Evolutionary conservation across 2,888 invertebrate species (phyloP).

Genomic region (Heteropelma amictum): DNA sequence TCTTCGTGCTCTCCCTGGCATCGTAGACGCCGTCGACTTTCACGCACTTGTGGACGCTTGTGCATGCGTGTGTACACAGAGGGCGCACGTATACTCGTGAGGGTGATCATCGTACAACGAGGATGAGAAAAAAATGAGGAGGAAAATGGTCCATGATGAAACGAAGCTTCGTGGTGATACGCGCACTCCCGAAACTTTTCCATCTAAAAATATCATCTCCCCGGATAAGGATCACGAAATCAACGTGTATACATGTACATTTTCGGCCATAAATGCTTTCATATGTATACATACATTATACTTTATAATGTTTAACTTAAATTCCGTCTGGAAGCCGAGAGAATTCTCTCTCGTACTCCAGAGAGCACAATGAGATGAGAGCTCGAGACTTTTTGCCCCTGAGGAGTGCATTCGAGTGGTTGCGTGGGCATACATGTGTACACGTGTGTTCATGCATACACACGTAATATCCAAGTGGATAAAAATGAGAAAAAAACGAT

Average conservation of each 20-base stretch:
- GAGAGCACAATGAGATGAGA: conserved; percentile 45
- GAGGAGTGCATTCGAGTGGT: conserved; percentile 55
- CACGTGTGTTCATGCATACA: not conserved
- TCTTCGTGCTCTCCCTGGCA: not conserved
- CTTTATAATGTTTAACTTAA: conserved; percentile 20
- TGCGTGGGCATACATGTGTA: conserved; percentile 31
- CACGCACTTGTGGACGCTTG: conserved; percentile 22
- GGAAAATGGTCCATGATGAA: not conserved
- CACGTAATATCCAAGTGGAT: conserved; percentile 1
- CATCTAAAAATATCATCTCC: conserved; percentile 39
- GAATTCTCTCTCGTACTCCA: conserved; percentile 41
- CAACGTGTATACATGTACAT: conserved; percentile 20
- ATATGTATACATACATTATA: conserved; percentile 2
- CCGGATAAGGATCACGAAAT: conserved; percentile 45
- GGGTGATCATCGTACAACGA: not conserved
- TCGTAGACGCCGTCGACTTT: conserved; percentile 28
- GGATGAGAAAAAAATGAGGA: conserved; percentile 17
- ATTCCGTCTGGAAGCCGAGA: conserved; percentile 41
- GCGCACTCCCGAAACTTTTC: conserved; percentile 26
- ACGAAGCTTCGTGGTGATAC: conserved; percentile 18
- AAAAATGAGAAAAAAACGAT: conserved; percentile 33
- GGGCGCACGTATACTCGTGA: too few species aligned
- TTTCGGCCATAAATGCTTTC: conserved; percentile 10
- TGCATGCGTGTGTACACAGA: conserved; percentile 9
- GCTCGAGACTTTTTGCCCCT: conserved; percentile 20